Evolutionary conservation across 2,113 vertebrate genomes (phyloP).

Genomic region (Regulus satrapa): DNA sequence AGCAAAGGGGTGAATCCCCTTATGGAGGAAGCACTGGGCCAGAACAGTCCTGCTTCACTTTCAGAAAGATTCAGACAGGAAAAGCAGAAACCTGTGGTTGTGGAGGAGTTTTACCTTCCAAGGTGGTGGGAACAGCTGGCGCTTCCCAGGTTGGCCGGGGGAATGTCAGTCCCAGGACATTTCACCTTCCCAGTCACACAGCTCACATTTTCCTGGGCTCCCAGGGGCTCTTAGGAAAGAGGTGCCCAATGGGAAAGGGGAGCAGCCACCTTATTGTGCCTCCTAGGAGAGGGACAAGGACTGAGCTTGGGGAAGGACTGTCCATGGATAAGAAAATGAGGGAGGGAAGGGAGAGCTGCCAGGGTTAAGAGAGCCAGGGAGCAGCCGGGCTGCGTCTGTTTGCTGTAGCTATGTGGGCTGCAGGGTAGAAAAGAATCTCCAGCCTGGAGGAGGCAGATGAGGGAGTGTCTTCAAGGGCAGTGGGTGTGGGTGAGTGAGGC

Average conservation of each 20-base stretch:
- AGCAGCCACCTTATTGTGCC: neutral
- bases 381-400: neutral
- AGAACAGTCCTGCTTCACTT: neutral
- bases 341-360: neutral
- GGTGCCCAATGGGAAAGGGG: neutral
- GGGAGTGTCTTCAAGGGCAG: neutral
- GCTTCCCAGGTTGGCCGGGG: neutral
- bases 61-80: neutral
- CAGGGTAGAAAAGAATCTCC: neutral
- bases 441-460: neutral
- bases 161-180: neutral
- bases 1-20: neutral
- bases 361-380: neutral
- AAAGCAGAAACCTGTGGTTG: neutral
- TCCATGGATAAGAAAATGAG: neutral
- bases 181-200: neutral
- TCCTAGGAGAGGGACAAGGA: neutral
- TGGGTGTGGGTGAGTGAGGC: neutral
- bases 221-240: neutral
- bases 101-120: neutral
- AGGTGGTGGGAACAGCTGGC: accelerated
- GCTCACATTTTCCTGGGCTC: neutral
- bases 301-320: neutral
- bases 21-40: neutral
- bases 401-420: neutral